A percentile compares a stretch with the other conserved stretches of the same genome.
These are phyloP conservation scores for Germaria angustata DNA, from an alignment of 2,888 invertebrate genomes.

Conservation along the genomic window DNA sequence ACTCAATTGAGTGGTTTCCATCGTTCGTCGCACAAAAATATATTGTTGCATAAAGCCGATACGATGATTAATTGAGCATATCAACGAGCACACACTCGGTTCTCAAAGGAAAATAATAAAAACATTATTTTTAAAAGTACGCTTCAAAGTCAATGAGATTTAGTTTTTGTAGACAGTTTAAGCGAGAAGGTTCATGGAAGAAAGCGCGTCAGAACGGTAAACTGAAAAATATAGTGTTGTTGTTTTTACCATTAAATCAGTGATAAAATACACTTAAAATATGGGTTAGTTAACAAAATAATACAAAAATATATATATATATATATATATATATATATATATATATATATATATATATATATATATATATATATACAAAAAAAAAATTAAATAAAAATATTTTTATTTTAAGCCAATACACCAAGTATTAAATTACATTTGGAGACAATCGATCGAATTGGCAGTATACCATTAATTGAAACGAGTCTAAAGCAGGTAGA, in stretches of 20 bases:
- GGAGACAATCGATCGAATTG: constrained; percentile 88
- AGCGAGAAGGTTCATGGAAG: constrained; percentile 44
- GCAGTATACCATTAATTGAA: constrained; percentile 90
- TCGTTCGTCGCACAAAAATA: not conserved
- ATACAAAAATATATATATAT: too few relatives aligned
- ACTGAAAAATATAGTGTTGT: not conserved
- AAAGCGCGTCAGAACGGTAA: constrained; percentile 26
- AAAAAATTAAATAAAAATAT: not conserved
- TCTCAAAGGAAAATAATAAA: not conserved
- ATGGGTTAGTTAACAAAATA: constrained; percentile 59
- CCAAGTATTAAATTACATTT: constrained; percentile 80
- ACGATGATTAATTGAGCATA: not conserved
- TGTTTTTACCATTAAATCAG: not conserved
- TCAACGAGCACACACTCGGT: not conserved
- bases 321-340: too few relatives aligned
- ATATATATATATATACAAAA: too few relatives aligned
- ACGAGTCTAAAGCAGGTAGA: constrained; percentile 88
- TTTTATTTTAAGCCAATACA: constrained; percentile 69
- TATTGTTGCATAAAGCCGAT: not conserved
- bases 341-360: too few relatives aligned
- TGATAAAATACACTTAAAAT: not conserved
- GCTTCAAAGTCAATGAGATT: constrained; percentile 31
- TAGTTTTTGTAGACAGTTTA: constrained; percentile 49
- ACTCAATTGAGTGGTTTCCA: not conserved
- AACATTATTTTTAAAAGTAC: constrained; percentile 46